Conservation (phyloP, 2,888 invertebrate species). For the Amaurobius ferox region DNA sequence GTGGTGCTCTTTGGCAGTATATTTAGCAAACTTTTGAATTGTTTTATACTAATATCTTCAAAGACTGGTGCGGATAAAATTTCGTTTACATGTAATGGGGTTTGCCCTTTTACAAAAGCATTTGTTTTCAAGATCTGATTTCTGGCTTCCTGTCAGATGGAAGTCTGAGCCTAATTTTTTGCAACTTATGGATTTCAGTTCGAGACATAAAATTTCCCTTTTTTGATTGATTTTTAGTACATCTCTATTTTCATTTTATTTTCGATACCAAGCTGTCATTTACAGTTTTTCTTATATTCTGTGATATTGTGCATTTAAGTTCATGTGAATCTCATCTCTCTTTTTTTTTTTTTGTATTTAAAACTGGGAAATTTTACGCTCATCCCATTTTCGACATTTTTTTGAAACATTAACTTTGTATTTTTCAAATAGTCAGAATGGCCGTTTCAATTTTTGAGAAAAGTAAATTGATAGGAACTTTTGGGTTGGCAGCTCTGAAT, state of each 20-base stretch:
- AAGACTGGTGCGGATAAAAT: background rate
- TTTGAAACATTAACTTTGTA: background rate
- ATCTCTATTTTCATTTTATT: background rate
- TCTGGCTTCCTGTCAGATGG: constrained; percentile 45
- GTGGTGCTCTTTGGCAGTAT: background rate
- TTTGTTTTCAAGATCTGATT: constrained; percentile 28
- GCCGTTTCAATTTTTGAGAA: constrained; percentile 50
- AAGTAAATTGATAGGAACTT: constrained; percentile 42
- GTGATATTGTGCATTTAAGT: constrained; percentile 47
- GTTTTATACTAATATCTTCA: background rate
- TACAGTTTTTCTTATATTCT: constrained; percentile 19
- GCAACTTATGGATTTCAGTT: constrained; percentile 57
- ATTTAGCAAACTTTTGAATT: background rate
- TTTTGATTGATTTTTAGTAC: constrained; percentile 22
- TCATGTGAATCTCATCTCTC: constrained; percentile 29
- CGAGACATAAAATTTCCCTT: constrained; percentile 59
- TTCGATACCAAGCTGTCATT: background rate
- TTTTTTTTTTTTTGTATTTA: background rate
- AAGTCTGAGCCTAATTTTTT: constrained; percentile 40
- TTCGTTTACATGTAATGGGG: constrained; percentile 54
- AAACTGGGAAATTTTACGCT: background rate
- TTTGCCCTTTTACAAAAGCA: constrained; percentile 33
- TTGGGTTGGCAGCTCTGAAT: constrained; percentile 19
- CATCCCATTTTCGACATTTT: background rate
- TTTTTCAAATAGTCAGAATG: constrained; percentile 27